phyloP scores from a whole-genome alignment of 2,113 vertebrate genomes.

The Prietella phreatophila region DNA sequence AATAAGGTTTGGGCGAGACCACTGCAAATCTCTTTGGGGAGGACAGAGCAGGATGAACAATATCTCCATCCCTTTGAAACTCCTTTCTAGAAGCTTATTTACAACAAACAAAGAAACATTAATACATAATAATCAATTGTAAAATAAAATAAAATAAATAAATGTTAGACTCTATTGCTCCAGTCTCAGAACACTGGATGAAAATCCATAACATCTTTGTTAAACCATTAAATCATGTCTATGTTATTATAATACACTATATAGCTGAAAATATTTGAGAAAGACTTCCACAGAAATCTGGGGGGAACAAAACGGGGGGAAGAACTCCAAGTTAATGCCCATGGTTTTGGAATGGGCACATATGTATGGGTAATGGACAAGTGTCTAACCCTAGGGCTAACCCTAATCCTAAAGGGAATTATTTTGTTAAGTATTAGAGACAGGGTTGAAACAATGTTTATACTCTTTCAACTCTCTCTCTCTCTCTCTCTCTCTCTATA shows the following conservation, averaged over 20 bases:
- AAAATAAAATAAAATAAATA: background rate
- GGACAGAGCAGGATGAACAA: conserved; percentile 65
- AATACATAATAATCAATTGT: background rate
- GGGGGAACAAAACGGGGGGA: too few species aligned
- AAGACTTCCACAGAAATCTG: too few species aligned
- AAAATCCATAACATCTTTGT: background rate
- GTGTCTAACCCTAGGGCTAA: too few species aligned
- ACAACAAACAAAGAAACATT: conserved; percentile 16
- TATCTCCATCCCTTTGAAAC: conserved; percentile 77
- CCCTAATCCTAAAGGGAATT: too few species aligned
- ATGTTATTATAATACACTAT: background rate
- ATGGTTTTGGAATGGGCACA: too few species aligned
- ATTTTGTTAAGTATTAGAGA: too few species aligned
- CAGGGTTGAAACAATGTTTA: too few species aligned
- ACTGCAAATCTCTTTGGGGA: conserved; percentile 82
- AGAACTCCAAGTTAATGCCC: too few species aligned
- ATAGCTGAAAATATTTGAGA: background rate
- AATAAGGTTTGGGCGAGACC: conserved; percentile 81
- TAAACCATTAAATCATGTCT: background rate
- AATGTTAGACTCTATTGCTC: background rate
- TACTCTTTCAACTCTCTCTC: too few species aligned
- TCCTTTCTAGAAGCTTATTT: conserved; percentile 80
- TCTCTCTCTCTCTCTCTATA: too few species aligned
- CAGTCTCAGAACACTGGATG: background rate
- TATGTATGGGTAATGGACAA: too few species aligned